phyloP scores from a whole-genome alignment of 2,888 invertebrate species.

The Volucella inflata region DNA sequence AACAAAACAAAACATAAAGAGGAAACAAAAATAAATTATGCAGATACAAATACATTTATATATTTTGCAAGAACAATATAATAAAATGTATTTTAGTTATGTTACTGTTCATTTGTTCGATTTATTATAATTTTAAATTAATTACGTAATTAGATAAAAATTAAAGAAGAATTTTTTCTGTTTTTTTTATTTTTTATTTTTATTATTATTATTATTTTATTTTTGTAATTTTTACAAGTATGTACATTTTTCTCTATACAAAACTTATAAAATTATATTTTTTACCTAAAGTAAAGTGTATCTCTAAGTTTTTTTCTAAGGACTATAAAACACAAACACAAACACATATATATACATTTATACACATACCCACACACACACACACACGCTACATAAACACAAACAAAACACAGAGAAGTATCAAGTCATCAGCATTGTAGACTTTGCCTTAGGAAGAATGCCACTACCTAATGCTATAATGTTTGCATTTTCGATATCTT shows the following conservation, averaged over 20 bases:
- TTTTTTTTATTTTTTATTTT: slow-evolving; percentile 42
- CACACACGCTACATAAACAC: too few relatives aligned
- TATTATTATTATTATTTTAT: slow-evolving; percentile 51
- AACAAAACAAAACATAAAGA: slow-evolving; percentile 38
- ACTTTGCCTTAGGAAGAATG: slow-evolving; percentile 55
- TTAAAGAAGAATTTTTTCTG: too few relatives aligned
- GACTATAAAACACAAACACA: neutral
- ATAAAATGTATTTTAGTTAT: slow-evolving; percentile 68
- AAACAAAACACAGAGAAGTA: slow-evolving; percentile 21
- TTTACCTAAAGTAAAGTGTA: slow-evolving; percentile 68
- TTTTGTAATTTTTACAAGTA: slow-evolving; percentile 54
- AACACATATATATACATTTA: too few relatives aligned
- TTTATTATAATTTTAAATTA: slow-evolving; percentile 45
- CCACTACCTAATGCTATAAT: slow-evolving; percentile 58
- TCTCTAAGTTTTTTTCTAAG: slow-evolving; percentile 64
- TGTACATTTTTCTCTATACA: slow-evolving; percentile 71
- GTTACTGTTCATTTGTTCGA: slow-evolving; percentile 61
- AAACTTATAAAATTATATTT: slow-evolving; percentile 71
- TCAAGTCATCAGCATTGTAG: slow-evolving; percentile 63
- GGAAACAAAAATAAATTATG: neutral
- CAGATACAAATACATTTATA: slow-evolving; percentile 66
- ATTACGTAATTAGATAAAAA: too few relatives aligned
- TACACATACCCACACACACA: too few relatives aligned
- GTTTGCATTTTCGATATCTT: slow-evolving; percentile 69
- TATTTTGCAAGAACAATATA: slow-evolving; percentile 51